Conservation (phyloP, 1,140 invertebrate species). For the Bombus picipes region DNA sequence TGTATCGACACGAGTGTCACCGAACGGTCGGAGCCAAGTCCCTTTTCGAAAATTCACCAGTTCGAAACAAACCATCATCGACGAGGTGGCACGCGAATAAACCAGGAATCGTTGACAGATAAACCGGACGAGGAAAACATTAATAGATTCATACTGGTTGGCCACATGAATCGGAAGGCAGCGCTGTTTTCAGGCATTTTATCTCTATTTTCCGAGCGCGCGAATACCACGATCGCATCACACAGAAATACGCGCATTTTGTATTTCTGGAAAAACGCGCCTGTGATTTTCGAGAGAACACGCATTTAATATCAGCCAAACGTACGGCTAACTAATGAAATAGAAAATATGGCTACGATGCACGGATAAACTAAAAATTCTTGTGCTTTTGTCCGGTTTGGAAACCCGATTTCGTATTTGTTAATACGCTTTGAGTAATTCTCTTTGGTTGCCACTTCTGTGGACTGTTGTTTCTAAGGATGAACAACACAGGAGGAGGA, state of each 20-base stretch:
- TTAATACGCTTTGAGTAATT: not conserved
- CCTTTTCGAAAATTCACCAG: conserved; percentile 2
- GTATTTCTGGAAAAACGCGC: not conserved
- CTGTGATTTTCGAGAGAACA: conserved; percentile 10
- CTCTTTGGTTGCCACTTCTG: not conserved
- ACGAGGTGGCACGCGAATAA: not conserved
- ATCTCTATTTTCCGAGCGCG: conserved; percentile 37
- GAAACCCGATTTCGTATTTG: not conserved
- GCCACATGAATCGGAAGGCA: not conserved
- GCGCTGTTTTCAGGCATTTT: conserved; percentile 23
- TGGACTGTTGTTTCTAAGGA: not conserved
- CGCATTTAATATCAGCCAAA: not conserved
- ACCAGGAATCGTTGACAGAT: conserved; percentile 20
- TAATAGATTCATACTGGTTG: conserved; percentile 42
- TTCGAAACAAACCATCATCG: not conserved
- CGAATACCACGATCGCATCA: not conserved
- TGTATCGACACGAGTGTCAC: conserved; percentile 22
- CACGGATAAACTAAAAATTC: not conserved
- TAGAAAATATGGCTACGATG: not conserved
- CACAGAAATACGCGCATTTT: conserved; percentile 25
- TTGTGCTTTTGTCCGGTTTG: not conserved
- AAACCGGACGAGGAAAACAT: conserved; percentile 21
- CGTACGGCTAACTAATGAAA: conserved; percentile 24
- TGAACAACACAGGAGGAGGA: not conserved
- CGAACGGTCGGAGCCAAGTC: too few species aligned